These are phyloP conservation scores for Bucorvus abyssinicus DNA, from an alignment of 2,797 vertebrate species.

Conservation along the genomic window DNA sequence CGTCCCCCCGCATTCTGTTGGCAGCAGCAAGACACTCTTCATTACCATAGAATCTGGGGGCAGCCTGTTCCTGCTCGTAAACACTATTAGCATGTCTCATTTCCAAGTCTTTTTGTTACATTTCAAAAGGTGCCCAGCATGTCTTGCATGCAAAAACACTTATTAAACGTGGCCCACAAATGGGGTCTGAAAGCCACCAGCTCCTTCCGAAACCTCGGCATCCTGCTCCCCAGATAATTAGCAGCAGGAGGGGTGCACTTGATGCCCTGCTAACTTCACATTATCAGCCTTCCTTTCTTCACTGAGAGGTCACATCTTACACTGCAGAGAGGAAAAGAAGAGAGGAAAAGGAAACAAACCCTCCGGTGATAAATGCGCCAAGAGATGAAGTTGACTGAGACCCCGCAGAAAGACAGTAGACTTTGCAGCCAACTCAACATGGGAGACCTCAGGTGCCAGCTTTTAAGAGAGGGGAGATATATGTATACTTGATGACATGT, in stretches of 20 bases:
- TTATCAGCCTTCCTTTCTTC: not conserved
- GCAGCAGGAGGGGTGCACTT: not conserved
- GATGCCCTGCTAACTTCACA: not conserved
- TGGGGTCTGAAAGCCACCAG: not conserved
- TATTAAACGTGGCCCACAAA: not conserved
- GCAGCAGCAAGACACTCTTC: not conserved
- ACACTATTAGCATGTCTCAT: conserved; percentile 9
- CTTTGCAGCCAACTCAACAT: not conserved
- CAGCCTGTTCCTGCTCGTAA: not conserved
- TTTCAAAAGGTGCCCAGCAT: conserved; percentile 10
- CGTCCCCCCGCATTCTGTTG: not conserved
- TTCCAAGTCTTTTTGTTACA: not conserved
- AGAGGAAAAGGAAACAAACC: not conserved
- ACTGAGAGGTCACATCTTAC: not conserved
- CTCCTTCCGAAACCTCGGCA: not conserved
- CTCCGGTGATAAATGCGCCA: rapidly evolving
- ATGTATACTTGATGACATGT: not conserved
- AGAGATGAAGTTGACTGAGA: not conserved
- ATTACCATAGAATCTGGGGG: conserved; percentile 24
- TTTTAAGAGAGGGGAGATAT: not conserved
- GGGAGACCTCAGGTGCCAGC: not conserved
- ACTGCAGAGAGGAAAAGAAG: not conserved
- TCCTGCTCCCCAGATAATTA: not conserved
- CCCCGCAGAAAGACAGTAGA: not conserved
- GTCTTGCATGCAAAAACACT: not conserved